Evolutionary conservation across 2,797 vertebrate species (phyloP).

Genomic region (Pelochelys cantorii): DNA sequence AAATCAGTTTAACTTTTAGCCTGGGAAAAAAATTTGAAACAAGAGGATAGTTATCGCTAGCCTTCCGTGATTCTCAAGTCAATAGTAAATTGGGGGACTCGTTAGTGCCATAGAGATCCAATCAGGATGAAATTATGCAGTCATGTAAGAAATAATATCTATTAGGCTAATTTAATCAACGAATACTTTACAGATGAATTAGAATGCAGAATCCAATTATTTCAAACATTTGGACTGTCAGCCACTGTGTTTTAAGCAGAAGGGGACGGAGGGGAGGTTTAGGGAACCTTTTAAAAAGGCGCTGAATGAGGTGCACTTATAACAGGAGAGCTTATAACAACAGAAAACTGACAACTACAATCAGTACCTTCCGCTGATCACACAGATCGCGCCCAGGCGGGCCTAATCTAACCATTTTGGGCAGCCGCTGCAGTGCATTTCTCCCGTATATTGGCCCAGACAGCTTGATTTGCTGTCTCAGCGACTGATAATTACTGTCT

Average conservation of each 20-base stretch:
- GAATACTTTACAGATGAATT: constrained; percentile 95
- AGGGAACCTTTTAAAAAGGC: constrained; percentile 72
- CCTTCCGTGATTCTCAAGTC: constrained; percentile 88
- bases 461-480: background rate
- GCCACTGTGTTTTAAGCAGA: constrained; percentile 65
- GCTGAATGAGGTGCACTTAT: constrained; percentile 59
- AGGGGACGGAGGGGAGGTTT: background rate
- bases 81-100: constrained; percentile 91
- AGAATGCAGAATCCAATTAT: constrained; percentile 96
- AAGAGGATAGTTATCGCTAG: constrained; percentile 80
- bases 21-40: constrained; percentile 66
- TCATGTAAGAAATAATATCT: constrained; percentile 96
- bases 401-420: background rate
- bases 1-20: constrained; percentile 85
- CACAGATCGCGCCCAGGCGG: constrained; percentile 42
- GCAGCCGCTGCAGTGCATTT: background rate
- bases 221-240: constrained; percentile 87
- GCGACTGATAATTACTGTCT: constrained; percentile 42
- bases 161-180: constrained; percentile 99
- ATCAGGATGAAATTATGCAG: constrained; percentile 88
- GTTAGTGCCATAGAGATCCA: constrained; percentile 83
- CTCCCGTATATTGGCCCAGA: constrained; percentile 28
- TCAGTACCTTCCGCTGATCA: constrained; percentile 74
- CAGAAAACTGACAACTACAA: constrained; percentile 68
- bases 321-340: constrained; percentile 52